Evolutionary conservation across 2,797 vertebrate genomes (phyloP).

Genomic region (Xerus rutilus): DNA sequence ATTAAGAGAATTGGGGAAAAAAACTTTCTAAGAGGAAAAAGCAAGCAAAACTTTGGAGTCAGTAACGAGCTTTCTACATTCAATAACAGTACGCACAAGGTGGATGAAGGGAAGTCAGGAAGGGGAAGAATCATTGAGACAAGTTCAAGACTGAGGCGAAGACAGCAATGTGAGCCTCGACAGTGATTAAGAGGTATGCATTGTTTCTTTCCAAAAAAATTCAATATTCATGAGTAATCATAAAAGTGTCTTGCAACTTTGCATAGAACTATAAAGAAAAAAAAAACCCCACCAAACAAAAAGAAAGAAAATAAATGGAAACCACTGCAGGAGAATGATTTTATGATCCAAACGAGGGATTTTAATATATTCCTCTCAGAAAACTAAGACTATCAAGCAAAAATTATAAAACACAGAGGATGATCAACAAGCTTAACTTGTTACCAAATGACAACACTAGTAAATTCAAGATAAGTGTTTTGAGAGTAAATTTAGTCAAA

Average conservation of each 20-base stretch:
- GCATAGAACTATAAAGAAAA: background rate
- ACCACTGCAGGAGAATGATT: slow-evolving; percentile 27
- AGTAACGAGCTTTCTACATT: background rate
- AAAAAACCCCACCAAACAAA: no score
- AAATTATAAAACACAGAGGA: background rate
- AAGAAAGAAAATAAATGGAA: background rate
- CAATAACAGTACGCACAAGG: slow-evolving; percentile 16
- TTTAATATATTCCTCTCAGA: slow-evolving; percentile 27
- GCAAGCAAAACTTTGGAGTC: background rate
- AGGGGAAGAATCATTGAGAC: background rate
- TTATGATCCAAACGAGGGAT: background rate
- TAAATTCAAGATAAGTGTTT: slow-evolving; percentile 13
- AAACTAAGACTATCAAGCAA: slow-evolving; percentile 21
- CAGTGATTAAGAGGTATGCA: background rate
- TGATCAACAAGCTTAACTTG: background rate
- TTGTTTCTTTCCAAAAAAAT: background rate
- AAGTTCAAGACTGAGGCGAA: background rate
- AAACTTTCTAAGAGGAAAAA: slow-evolving; percentile 28
- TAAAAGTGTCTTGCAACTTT: background rate
- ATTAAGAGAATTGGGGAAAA: background rate
- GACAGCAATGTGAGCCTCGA: background rate
- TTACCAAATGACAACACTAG: background rate
- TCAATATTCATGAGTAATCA: background rate
- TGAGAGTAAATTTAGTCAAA: slow-evolving; percentile 25
- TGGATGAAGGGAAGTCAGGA: background rate